phyloP scores from a whole-genome alignment of 2,797 vertebrate species.

The Chelidonichthys spinosus region DNA sequence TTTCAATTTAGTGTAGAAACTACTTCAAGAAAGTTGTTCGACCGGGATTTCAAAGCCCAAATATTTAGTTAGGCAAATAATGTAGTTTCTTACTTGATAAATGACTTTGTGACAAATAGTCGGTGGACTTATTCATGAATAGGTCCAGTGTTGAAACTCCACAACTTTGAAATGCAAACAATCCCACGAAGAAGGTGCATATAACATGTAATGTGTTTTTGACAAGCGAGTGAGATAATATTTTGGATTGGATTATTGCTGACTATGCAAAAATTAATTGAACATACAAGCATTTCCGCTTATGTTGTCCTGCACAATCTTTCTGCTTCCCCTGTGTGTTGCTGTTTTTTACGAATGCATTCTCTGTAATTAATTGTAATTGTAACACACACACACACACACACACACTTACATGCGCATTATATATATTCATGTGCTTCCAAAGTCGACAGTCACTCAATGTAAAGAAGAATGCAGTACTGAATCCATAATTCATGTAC shows the following conservation, averaged over 20 bases:
- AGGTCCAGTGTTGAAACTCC: too few species aligned
- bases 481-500: conserved; percentile 1
- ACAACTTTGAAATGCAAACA: too few species aligned
- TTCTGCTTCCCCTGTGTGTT: background rate
- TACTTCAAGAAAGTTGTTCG: too few species aligned
- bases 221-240: background rate
- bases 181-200: too few species aligned
- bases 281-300: background rate
- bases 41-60: too few species aligned
- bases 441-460: background rate
- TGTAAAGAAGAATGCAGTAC: background rate
- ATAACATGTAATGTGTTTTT: background rate
- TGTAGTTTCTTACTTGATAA: too few species aligned
- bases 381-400: background rate
- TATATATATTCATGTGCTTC: background rate
- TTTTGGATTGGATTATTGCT: background rate
- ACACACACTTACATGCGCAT: background rate
- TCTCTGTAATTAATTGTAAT: background rate
- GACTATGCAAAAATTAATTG: background rate
- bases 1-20: background rate
- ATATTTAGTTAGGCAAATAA: too few species aligned
- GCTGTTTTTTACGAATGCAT: background rate
- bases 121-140: too few species aligned
- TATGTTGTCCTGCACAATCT: background rate
- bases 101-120: too few species aligned